These are phyloP conservation scores for Druceiella hillmani DNA, from an alignment of 2,888 invertebrate species.

Conservation along the genomic window DNA sequence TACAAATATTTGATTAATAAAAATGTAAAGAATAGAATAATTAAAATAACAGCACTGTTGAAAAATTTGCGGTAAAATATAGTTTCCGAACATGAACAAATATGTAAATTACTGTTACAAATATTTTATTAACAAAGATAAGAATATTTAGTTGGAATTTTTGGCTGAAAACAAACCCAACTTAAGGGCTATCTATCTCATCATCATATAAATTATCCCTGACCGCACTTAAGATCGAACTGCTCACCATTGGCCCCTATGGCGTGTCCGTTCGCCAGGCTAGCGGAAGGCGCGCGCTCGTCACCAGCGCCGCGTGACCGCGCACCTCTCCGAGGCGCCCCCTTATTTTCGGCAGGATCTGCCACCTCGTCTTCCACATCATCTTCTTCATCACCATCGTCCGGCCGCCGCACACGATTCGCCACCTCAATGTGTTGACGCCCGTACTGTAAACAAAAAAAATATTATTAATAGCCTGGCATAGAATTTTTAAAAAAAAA, in stretches of 20 bases:
- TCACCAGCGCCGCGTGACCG: constrained; percentile 27
- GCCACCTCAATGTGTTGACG: constrained; percentile 73
- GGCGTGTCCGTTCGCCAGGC: constrained; percentile 29
- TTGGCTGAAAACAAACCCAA: too few relatives aligned
- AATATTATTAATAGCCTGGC: background rate
- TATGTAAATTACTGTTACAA: too few relatives aligned
- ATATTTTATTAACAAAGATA: too few relatives aligned
- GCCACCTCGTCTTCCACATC: constrained; percentile 44
- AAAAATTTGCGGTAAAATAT: too few relatives aligned
- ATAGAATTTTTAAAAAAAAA: constrained; percentile 2
- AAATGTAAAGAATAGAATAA: too few relatives aligned
- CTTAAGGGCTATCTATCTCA: too few relatives aligned
- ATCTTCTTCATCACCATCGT: constrained; percentile 50
- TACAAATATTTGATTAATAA: too few relatives aligned
- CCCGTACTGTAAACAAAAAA: constrained; percentile 62
- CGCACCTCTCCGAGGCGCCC: constrained; percentile 21
- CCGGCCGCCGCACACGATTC: constrained; percentile 48
- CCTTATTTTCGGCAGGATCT: constrained; percentile 32
- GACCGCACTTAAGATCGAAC: constrained; percentile 8
- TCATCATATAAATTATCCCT: too few relatives aligned
- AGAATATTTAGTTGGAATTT: too few relatives aligned
- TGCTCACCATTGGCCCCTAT: constrained; percentile 35
- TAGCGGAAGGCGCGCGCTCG: constrained; percentile 45
- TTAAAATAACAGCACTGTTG: too few relatives aligned
- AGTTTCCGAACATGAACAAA: too few relatives aligned